A percentile compares a stretch with the other conserved stretches of the same genome.
phyloP scores from a whole-genome alignment of 2,888 invertebrate species.

The Marasmarcha lunaedactyla region DNA sequence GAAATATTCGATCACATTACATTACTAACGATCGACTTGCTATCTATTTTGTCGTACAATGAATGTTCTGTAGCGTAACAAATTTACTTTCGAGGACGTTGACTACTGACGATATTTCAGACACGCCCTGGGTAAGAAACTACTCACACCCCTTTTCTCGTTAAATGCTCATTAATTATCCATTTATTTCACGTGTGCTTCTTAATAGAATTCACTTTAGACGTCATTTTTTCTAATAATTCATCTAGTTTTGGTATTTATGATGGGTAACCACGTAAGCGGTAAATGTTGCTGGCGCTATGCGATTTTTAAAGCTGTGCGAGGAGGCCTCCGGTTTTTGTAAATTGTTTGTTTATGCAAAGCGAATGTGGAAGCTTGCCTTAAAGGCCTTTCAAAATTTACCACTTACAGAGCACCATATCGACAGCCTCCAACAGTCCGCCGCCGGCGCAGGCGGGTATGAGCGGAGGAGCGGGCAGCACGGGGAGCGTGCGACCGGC shows the following conservation, averaged over 20 bases:
- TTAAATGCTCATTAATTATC: conserved; percentile 57
- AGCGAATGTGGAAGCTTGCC: conserved; percentile 63
- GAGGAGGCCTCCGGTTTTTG: conserved; percentile 48
- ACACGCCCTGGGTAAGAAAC: conserved; percentile 40
- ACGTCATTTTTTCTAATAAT: neutral
- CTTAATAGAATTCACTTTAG: neutral
- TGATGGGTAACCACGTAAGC: conserved; percentile 31
- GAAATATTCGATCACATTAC: conserved; percentile 36
- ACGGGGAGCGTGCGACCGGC: conserved; percentile 63
- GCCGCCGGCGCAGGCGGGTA: conserved; percentile 72
- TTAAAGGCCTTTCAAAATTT: conserved; percentile 70
- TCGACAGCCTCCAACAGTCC: conserved; percentile 80
- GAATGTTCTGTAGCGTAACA: conserved; percentile 35
- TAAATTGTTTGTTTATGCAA: conserved; percentile 25
- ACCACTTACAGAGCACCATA: conserved; percentile 73
- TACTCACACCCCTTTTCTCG: conserved; percentile 44
- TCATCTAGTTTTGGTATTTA: neutral
- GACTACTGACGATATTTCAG: conserved; percentile 31
- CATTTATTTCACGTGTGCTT: conserved; percentile 26
- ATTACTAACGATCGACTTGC: conserved; percentile 28
- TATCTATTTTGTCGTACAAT: conserved; percentile 24
- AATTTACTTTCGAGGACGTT: conserved; percentile 31
- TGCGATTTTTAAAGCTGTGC: conserved; percentile 44
- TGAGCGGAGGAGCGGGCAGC: conserved; percentile 68
- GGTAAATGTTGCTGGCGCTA: conserved; percentile 20